Evolutionary conservation across 2,113 vertebrate genomes (phyloP).

Genomic region (Maccullochella peelii): DNA sequence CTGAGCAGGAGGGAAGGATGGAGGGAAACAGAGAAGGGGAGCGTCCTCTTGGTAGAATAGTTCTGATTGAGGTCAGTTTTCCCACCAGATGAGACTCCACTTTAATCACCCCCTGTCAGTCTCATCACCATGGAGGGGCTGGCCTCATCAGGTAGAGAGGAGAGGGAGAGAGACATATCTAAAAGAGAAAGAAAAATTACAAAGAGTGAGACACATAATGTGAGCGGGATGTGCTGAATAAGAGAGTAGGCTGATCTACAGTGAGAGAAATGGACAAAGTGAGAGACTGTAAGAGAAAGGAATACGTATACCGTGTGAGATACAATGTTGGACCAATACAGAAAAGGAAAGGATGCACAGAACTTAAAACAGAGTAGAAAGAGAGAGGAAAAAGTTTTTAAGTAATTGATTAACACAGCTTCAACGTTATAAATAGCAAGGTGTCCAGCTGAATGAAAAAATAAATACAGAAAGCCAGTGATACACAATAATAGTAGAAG

Average conservation of each 20-base stretch:
- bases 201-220: constrained; percentile 24
- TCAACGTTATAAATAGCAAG: neutral
- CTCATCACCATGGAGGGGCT: constrained; percentile 78
- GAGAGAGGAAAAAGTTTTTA: neutral
- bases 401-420: neutral
- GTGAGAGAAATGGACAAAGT: neutral
- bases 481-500: neutral
- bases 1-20: constrained; percentile 63
- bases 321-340: neutral
- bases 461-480: neutral
- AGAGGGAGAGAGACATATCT: constrained; percentile 35
- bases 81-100: constrained; percentile 77
- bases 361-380: neutral
- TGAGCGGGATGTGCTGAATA: constrained; percentile 26
- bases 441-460: neutral
- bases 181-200: constrained; percentile 42
- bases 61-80: constrained; percentile 84
- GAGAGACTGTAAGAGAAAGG: neutral
- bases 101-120: constrained; percentile 78
- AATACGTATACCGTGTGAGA: neutral
- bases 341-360: neutral
- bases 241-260: constrained; percentile 12
- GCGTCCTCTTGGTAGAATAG: constrained; percentile 68
- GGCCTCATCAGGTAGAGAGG: constrained; percentile 73
- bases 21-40: constrained; percentile 47